Evolutionary conservation across 2,888 invertebrate genomes (phyloP).

Genomic region (Xanthorhoe spadicearia): DNA sequence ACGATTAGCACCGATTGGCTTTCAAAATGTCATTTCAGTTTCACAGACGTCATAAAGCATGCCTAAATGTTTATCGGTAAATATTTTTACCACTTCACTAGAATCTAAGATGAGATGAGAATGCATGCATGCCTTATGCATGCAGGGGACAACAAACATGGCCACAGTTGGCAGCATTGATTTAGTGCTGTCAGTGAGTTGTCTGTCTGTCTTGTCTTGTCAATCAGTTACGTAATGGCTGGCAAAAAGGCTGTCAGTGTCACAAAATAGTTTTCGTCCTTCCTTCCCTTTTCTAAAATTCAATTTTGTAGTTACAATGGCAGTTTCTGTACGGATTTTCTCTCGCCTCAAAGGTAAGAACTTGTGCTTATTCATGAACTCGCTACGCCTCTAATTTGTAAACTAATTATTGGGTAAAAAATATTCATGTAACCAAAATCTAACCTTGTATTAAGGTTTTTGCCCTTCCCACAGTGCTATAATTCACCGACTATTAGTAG

Average conservation of each 20-base stretch:
- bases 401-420: neutral
- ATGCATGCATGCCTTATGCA: too few species aligned
- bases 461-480: slow-evolving; percentile 27
- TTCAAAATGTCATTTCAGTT: too few species aligned
- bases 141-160: too few species aligned
- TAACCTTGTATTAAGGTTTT: slow-evolving; percentile 59
- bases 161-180: slow-evolving; percentile 18
- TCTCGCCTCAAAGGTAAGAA: slow-evolving; percentile 84
- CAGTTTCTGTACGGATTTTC: slow-evolving; percentile 85
- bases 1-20: too few species aligned
- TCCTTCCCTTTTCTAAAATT: slow-evolving; percentile 50
- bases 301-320: slow-evolving; percentile 73
- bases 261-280: slow-evolving; percentile 59
- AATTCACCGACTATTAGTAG: slow-evolving; percentile 15
- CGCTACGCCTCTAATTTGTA: neutral
- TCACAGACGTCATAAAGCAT: too few species aligned
- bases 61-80: too few species aligned
- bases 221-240: slow-evolving; percentile 68
- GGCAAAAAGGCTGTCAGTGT: slow-evolving; percentile 67
- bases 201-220: too few species aligned
- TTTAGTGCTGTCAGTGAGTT: slow-evolving; percentile 7
- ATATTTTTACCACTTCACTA: neutral
- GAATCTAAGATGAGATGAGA: too few species aligned
- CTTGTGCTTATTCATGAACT: neutral
- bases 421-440: slow-evolving; percentile 42